phyloP scores from a whole-genome alignment of 2,797 vertebrate species.

The Myiothlypis coronata region DNA sequence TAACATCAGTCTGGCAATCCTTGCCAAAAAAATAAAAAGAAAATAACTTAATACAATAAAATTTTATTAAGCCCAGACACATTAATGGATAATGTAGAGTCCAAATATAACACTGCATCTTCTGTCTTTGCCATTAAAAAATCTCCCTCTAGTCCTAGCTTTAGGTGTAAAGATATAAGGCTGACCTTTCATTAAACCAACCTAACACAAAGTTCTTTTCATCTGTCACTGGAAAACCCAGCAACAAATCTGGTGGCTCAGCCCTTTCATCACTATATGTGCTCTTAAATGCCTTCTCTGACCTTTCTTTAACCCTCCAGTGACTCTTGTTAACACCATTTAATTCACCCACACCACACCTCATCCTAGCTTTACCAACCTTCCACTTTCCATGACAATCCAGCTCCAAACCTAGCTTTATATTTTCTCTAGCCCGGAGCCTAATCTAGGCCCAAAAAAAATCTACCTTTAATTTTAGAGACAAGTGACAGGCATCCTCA shows the following conservation, averaged over 20 bases:
- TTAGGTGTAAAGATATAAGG: not conserved
- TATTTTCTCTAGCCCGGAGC: not conserved
- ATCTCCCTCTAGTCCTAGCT: not conserved
- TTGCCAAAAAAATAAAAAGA: not conserved
- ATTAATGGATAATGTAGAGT: not conserved
- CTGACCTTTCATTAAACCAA: not conserved
- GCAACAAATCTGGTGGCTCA: not conserved
- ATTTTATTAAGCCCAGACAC: not conserved
- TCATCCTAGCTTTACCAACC: not conserved
- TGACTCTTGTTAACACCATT: not conserved
- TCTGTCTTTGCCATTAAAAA: not conserved
- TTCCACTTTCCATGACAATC: not conserved
- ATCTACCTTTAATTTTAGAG: not conserved
- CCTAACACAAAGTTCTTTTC: not conserved
- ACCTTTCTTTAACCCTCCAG: not conserved
- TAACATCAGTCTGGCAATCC: not conserved
- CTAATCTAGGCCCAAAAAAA: not conserved
- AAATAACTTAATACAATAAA: not conserved
- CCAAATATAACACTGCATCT: not conserved
- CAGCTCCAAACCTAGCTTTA: not conserved
- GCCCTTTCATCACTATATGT: not conserved
- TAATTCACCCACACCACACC: not conserved
- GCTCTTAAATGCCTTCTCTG: not conserved
- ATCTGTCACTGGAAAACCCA: not conserved
- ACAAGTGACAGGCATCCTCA: not conserved